phyloP scores from a whole-genome alignment of 2,888 invertebrate species.

The Cephus runcator region DNA sequence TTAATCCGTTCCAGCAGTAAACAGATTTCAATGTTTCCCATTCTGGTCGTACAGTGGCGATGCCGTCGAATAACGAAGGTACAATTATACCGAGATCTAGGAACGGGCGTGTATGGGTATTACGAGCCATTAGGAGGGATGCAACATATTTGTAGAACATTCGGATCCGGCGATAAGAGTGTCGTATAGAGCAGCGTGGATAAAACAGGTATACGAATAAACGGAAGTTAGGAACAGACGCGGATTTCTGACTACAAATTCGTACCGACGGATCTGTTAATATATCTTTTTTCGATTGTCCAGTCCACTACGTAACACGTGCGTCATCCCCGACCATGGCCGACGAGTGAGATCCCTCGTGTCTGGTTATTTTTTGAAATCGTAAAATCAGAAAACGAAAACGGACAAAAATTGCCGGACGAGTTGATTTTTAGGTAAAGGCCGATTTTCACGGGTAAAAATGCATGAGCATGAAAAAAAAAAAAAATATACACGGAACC shows the following conservation, averaged over 20 bases:
- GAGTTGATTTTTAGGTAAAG: not conserved
- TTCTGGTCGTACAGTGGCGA: not conserved
- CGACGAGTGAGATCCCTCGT: not conserved
- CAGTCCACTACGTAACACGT: not conserved
- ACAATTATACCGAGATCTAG: not conserved
- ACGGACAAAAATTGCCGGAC: not conserved
- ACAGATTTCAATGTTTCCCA: constrained; percentile 8
- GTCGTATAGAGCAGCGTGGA: not conserved
- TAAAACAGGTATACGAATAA: not conserved
- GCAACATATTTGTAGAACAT: not conserved
- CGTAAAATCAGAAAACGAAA: not conserved
- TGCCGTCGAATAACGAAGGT: not conserved
- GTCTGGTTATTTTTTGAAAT: not conserved
- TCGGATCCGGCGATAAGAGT: not conserved
- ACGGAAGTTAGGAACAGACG: not conserved
- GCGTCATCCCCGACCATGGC: not conserved
- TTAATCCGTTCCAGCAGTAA: constrained; percentile 17
- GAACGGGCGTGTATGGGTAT: not conserved
- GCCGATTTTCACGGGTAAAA: not conserved
- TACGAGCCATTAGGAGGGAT: not conserved
- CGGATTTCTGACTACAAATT: not conserved
- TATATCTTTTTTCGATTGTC: not conserved
- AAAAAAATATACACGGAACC: not conserved
- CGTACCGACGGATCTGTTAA: not conserved
- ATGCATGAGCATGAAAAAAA: not conserved